phyloP scores from a whole-genome alignment of 2,888 invertebrate species.

The Agonum fuliginosum region DNA sequence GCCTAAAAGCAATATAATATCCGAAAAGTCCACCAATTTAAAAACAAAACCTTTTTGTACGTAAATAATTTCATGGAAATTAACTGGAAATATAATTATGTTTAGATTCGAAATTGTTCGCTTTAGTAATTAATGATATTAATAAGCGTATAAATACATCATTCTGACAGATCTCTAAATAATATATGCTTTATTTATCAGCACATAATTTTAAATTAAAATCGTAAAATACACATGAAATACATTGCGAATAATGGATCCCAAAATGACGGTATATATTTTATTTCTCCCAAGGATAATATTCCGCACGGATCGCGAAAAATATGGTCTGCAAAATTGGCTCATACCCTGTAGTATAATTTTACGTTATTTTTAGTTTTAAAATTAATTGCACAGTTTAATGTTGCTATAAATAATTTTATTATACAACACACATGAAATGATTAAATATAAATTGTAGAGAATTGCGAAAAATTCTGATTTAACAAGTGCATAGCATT shows the following conservation, averaged over 20 bases:
- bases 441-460: too few relatives aligned
- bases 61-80: constrained; percentile 6
- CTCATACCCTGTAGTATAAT: too few relatives aligned
- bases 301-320: too few relatives aligned
- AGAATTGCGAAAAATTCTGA: too few relatives aligned
- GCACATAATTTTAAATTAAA: constrained; percentile 14
- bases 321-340: too few relatives aligned
- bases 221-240: not conserved
- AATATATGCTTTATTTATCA: constrained; percentile 17
- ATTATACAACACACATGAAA: too few relatives aligned
- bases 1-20: constrained; percentile 23
- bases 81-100: constrained; percentile 28
- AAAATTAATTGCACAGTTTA: too few relatives aligned
- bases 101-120: not conserved
- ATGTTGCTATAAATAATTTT: too few relatives aligned
- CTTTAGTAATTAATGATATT: constrained; percentile 25
- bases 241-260: not conserved
- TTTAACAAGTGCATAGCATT: too few relatives aligned
- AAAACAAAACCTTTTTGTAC: constrained; percentile 7
- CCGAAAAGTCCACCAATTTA: not conserved
- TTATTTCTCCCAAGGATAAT: constrained; percentile 7
- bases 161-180: constrained; percentile 5
- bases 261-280: not conserved
- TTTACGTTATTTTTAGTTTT: too few relatives aligned
- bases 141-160: constrained; percentile 18